Conservation (phyloP, 1,140 invertebrate genomes). For the Drosophila tropicalis region DNA sequence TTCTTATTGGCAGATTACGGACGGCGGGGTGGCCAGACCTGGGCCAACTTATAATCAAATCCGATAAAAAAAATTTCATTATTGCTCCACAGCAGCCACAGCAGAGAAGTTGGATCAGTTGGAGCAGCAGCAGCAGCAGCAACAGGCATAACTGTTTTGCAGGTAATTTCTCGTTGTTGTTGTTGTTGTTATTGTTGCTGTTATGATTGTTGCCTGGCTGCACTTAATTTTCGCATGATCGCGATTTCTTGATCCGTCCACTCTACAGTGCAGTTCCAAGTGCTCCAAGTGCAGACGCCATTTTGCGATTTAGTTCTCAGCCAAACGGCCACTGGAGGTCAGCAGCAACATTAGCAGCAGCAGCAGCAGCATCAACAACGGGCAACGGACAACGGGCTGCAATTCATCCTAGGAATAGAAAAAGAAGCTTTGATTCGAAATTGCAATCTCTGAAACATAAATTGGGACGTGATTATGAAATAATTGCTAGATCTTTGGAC, state of each 20-base stretch:
- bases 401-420: constrained; percentile 67
- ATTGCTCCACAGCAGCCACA: constrained; percentile 70
- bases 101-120: constrained; percentile 29
- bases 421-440: constrained; percentile 75
- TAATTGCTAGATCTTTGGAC: constrained; percentile 70
- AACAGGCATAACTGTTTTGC: constrained; percentile 75
- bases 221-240: constrained; percentile 82
- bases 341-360: constrained; percentile 29
- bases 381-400: background rate
- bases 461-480: constrained; percentile 80
- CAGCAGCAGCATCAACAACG: background rate
- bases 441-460: constrained; percentile 66
- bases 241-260: constrained; percentile 73
- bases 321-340: constrained; percentile 59
- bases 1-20: constrained; percentile 81
- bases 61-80: constrained; percentile 82
- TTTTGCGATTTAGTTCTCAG: constrained; percentile 73
- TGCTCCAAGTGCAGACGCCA: constrained; percentile 57
- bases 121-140: constrained; percentile 31
- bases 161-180: constrained; percentile 71
- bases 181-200: constrained; percentile 71
- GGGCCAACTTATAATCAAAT: constrained; percentile 79
- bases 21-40: constrained; percentile 54
- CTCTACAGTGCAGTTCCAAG: constrained; percentile 40
- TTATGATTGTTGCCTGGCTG: constrained; percentile 72